These are phyloP conservation scores for Prinia subflava DNA, from an alignment of 2,113 vertebrate species.

Conservation along the genomic window DNA sequence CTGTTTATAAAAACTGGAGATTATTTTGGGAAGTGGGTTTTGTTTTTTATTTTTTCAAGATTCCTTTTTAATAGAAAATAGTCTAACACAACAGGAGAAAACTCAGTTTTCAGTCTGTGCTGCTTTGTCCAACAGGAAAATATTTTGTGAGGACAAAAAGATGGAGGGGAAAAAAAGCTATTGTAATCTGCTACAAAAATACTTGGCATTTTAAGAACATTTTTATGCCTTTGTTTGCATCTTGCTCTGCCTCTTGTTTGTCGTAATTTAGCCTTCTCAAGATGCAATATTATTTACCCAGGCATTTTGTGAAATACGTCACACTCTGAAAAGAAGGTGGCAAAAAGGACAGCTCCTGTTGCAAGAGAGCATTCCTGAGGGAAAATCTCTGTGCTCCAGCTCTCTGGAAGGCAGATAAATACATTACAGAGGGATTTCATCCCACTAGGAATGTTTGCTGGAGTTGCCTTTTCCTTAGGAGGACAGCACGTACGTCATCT, in stretches of 20 bases:
- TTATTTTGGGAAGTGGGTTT: not conserved
- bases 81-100: not conserved
- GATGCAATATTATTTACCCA: not conserved
- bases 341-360: not conserved
- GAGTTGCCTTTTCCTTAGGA: not conserved
- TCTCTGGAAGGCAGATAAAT: not conserved
- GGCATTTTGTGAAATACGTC: constrained; percentile 32
- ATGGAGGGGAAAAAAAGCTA: not conserved
- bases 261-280: not conserved
- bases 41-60: not conserved
- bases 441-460: not conserved
- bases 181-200: not conserved
- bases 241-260: not conserved
- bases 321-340: not conserved
- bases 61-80: not conserved
- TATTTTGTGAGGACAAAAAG: not conserved
- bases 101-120: not conserved
- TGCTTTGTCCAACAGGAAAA: not conserved
- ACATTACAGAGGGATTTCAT: not conserved
- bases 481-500: rapidly evolving
- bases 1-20: constrained; percentile 6
- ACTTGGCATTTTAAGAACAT: not conserved
- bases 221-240: not conserved
- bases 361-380: not conserved
- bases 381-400: not conserved